Evolutionary conservation across 1,140 invertebrate species (phyloP).

Genomic region (Macrobrachium nipponense): DNA sequence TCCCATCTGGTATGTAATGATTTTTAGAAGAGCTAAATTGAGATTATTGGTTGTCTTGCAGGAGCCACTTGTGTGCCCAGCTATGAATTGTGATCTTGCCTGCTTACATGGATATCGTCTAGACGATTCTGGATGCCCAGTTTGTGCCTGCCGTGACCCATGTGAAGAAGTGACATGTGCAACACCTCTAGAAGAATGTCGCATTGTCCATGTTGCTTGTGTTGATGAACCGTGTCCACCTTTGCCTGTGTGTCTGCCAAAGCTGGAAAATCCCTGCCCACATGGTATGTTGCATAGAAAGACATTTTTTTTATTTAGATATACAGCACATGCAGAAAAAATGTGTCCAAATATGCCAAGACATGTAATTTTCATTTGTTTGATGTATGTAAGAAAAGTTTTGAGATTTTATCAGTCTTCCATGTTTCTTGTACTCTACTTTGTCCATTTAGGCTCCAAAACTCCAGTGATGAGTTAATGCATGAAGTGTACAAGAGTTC

Average conservation of each 20-base stretch:
- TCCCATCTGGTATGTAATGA: too few species aligned
- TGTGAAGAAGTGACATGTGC: constrained; percentile 71
- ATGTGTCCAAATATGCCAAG: too few species aligned
- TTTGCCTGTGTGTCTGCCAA: constrained; percentile 82
- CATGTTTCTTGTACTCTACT: too few species aligned
- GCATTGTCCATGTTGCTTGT: constrained; percentile 73
- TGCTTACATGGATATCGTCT: constrained; percentile 79
- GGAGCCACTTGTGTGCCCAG: constrained; percentile 76
- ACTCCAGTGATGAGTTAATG: too few species aligned
- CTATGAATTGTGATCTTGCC: constrained; percentile 73
- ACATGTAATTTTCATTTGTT: too few species aligned
- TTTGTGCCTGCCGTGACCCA: constrained; percentile 83
- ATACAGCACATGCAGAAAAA: too few species aligned
- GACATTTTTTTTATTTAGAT: not conserved
- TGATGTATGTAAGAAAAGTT: too few species aligned
- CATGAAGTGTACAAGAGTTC: not conserved
- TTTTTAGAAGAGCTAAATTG: too few species aligned
- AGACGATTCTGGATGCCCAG: constrained; percentile 78
- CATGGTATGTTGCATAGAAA: constrained; percentile 74
- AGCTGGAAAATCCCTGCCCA: constrained; percentile 80
- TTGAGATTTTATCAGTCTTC: too few species aligned
- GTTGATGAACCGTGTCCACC: constrained; percentile 77
- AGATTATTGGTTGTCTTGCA: constrained; percentile 66
- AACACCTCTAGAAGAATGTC: constrained; percentile 75
- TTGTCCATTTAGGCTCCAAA: not conserved